Evolutionary conservation across 2,113 vertebrate species (phyloP).

Genomic region (Ia io): DNA sequence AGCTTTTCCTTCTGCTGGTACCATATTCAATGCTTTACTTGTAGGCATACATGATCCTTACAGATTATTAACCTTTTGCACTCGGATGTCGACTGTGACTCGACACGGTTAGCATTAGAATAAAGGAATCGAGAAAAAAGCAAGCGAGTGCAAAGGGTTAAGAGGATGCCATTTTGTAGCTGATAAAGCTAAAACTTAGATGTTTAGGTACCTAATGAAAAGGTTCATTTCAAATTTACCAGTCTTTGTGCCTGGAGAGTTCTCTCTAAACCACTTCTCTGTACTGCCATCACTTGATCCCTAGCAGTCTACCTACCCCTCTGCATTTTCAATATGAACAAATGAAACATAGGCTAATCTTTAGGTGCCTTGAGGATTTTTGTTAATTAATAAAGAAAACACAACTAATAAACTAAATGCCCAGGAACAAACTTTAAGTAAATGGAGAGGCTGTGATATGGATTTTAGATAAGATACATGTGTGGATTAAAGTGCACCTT

Average conservation of each 20-base stretch:
- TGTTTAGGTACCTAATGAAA: neutral
- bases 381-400: neutral
- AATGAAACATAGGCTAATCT: neutral
- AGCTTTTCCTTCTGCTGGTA: neutral
- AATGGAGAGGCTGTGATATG: neutral
- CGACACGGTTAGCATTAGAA: too few species aligned
- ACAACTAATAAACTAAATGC: neutral
- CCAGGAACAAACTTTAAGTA: neutral
- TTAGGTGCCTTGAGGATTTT: neutral
- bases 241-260: neutral
- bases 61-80: too few species aligned
- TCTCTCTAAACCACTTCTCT: neutral
- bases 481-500: rapidly evolving
- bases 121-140: too few species aligned
- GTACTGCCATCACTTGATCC: too few species aligned
- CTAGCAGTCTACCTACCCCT: neutral
- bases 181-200: neutral
- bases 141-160: too few species aligned
- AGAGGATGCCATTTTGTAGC: neutral
- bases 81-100: too few species aligned
- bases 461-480: neutral
- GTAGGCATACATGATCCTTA: neutral
- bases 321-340: neutral
- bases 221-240: neutral
- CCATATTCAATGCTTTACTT: neutral